Conservation (phyloP, 2,797 vertebrate genomes). For the Phoeniculus purpureus region DNA sequence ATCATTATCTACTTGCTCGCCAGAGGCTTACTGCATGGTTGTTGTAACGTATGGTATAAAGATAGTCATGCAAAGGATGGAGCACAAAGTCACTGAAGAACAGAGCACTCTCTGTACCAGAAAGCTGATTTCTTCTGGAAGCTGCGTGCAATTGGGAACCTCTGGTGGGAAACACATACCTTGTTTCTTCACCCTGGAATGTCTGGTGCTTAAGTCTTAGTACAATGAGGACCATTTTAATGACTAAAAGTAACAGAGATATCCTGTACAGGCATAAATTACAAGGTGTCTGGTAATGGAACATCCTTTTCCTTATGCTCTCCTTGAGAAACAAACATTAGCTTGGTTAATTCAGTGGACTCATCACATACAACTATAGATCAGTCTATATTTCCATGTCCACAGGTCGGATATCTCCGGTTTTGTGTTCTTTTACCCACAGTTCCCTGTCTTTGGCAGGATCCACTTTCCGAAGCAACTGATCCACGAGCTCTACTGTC, state of each 20-base stretch:
- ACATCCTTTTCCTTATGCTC: constrained; percentile 22
- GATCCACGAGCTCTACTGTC: constrained; percentile 97
- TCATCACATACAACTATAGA: not conserved
- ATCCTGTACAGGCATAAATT: constrained; percentile 64
- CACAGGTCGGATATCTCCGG: constrained; percentile 91
- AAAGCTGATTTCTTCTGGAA: constrained; percentile 67
- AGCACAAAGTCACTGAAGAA: constrained; percentile 66
- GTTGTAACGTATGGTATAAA: constrained; percentile 37
- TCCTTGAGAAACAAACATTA: constrained; percentile 21
- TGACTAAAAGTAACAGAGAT: constrained; percentile 66
- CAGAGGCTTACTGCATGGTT: constrained; percentile 42
- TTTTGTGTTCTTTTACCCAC: constrained; percentile 96
- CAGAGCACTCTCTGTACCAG: constrained; percentile 53
- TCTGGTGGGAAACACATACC: constrained; percentile 59
- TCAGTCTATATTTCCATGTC: constrained; percentile 91
- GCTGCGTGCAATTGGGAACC: constrained; percentile 53
- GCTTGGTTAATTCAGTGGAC: constrained; percentile 50
- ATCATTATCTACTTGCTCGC: constrained; percentile 10
- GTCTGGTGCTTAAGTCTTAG: constrained; percentile 71
- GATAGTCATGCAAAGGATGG: constrained; percentile 65
- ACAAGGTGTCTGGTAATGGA: constrained; percentile 62
- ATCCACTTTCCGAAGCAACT: constrained; percentile 94
- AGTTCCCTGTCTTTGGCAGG: constrained; percentile 92
- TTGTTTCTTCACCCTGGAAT: constrained; percentile 69
- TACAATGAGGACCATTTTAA: constrained; percentile 65